Percentiles rank a stretch among this genome's conserved stretches.
Conservation (phyloP, 1,140 invertebrate genomes). For the Drosophila auraria region DNA sequence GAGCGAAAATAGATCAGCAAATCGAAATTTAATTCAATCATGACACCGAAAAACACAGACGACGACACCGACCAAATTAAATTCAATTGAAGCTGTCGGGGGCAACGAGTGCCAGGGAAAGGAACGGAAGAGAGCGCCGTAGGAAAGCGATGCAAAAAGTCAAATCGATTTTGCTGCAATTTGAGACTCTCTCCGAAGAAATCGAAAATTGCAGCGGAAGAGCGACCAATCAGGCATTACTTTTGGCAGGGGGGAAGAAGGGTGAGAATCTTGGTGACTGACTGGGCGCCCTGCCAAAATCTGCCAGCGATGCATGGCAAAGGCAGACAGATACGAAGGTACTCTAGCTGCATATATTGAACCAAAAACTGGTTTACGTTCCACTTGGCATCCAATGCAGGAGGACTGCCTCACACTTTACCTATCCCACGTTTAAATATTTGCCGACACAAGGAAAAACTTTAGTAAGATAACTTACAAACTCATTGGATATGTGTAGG, state of each 20-base stretch:
- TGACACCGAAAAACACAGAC: conserved; percentile 70
- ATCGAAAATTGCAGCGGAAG: conserved; percentile 66
- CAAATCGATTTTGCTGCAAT: conserved; percentile 75
- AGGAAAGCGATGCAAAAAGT: conserved; percentile 43
- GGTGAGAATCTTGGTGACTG: conserved; percentile 44
- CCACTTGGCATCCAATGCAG: conserved; percentile 30
- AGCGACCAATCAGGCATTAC: conserved; percentile 65
- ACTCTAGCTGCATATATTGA: background rate
- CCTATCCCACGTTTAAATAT: conserved; percentile 16
- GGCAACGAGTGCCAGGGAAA: conserved; percentile 39
- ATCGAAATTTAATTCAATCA: conserved; percentile 77
- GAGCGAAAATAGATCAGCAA: conserved; percentile 69
- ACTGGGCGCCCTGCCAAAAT: conserved; percentile 73
- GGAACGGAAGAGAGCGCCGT: conserved; percentile 1
- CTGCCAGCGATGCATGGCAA: conserved; percentile 44
- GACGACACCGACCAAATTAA: conserved; percentile 62
- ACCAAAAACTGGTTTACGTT: conserved; percentile 32
- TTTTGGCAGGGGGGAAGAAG: background rate
- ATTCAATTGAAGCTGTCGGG: conserved; percentile 67
- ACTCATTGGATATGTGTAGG: background rate
- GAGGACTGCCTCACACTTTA: conserved; percentile 5
- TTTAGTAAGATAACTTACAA: background rate
- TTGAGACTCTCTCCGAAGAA: conserved; percentile 61
- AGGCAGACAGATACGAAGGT: conserved; percentile 19
- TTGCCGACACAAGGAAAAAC: background rate